Evolutionary conservation across 2,113 vertebrate genomes (phyloP), one percentile per base, ranked within the genome.

Genomic region (Murina feae): DNA sequence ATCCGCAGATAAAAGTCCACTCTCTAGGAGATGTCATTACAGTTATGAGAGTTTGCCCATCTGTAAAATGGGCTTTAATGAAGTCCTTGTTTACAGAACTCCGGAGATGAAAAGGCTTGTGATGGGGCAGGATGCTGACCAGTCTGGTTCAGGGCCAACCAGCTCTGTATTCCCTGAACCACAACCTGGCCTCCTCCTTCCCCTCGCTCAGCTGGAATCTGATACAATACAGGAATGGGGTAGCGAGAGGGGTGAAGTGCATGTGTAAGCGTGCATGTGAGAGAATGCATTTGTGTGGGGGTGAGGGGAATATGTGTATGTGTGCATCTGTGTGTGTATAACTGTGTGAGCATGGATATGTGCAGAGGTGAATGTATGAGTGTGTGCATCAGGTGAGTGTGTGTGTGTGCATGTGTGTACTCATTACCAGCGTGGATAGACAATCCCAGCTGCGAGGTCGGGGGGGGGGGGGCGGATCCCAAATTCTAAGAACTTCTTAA

Each of bases 61-160:
- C 95, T 92, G 87, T 72, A 72, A 90, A 94, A 91, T 74, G 90
- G 95, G 66, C 49, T 21, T 53, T 75, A 42, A 87, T 42, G 84
- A 96, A 79, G 28, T 21, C 1, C 11, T 86, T 66, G 65, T 96
- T 95, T 49, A 83, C 11, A 21, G 23, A 84, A 35, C 55, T 65
- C 37, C 63, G 5, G 51, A 94, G 85, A 96, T 66, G 39, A 84
- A 96, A 95, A 86, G 86, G 42, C 30, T 28, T 5, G 44, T 23
- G n/a, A 39, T 6, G 21, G 47, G 47, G 23, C 35, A 32, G 21
- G 35, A 35, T 65, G 81, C 88, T 25, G 12, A 63, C 10, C 1
- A 32, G 66, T 30, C 30, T 28, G 28, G 53, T 44, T 88, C 66
- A 32, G 21, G n/a, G 13, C 28, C n/a, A 42, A 71, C n/a, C n/a